Percentiles rank a stretch among this genome's conserved stretches.
Evolutionary conservation across 2,888 invertebrate genomes (phyloP).

Genomic region (Idaea biselata): DNA sequence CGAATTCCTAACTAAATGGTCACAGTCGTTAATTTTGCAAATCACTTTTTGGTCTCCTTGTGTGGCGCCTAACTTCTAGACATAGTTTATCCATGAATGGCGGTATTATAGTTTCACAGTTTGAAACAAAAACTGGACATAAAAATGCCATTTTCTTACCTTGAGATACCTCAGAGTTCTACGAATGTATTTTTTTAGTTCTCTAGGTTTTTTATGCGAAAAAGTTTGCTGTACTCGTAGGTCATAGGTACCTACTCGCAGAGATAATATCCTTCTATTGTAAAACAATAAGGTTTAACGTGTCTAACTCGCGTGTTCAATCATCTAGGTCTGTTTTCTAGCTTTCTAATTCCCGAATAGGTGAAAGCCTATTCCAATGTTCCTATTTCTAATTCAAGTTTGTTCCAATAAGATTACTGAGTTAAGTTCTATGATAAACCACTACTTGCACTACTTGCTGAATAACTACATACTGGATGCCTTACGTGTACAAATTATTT

Average conservation of each 20-base stretch:
- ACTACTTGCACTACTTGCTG: not conserved
- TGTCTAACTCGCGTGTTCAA: not conserved
- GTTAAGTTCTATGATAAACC: not conserved
- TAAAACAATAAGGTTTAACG: not conserved
- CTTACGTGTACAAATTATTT: too few species aligned
- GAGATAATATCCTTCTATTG: too few species aligned
- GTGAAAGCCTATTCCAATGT: not conserved
- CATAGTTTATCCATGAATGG: not conserved
- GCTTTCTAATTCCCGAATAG: not conserved
- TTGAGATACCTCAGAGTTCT: too few species aligned
- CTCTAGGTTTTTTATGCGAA: too few species aligned
- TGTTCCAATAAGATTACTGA: not conserved
- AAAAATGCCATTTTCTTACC: too few species aligned
- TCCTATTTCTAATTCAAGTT: not conserved
- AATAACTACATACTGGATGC: too few species aligned
- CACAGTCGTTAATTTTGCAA: constrained; percentile 57
- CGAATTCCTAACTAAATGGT: constrained; percentile 50
- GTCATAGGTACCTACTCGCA: too few species aligned
- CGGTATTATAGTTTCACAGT: not conserved
- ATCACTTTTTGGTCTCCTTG: constrained; percentile 56
- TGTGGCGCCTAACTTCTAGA: constrained; percentile 37
- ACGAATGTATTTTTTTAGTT: too few species aligned
- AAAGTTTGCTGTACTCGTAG: too few species aligned
- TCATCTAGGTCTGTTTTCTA: not conserved
- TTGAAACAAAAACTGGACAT: not conserved